A percentile compares a stretch with the other conserved stretches of the same genome.
These are phyloP conservation scores for Nysson spinosus DNA, from an alignment of 2,888 invertebrate species.

Conservation along the genomic window DNA sequence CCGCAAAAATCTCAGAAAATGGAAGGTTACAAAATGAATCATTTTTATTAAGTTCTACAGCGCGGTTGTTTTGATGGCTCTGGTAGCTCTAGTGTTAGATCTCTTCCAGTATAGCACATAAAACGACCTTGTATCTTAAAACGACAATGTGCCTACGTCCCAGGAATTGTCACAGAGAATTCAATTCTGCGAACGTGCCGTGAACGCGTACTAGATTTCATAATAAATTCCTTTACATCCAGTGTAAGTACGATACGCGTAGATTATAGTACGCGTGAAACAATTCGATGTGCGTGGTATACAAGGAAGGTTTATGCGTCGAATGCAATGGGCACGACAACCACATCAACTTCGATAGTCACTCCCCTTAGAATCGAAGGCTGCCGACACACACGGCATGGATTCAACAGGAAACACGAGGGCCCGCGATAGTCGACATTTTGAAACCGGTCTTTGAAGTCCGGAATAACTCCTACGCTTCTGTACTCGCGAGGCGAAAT, in stretches of 20 bases:
- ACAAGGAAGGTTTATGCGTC: slow-evolving; percentile 32
- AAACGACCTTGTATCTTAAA: no score
- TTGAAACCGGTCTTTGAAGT: slow-evolving; percentile 58
- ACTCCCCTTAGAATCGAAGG: slow-evolving; percentile 13
- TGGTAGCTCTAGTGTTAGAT: no score
- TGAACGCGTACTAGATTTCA: no score
- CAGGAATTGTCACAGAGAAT: no score
- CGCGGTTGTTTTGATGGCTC: no score
- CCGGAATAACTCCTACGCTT: slow-evolving; percentile 55
- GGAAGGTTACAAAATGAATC: no score
- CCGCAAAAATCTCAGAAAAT: no score
- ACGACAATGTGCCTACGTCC: no score
- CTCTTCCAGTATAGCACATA: no score
- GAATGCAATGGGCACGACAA: slow-evolving; percentile 29
- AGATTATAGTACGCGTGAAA: slow-evolving; percentile 28
- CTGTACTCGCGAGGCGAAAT: slow-evolving; percentile 36
- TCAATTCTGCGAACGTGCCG: no score
- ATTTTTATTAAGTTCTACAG: no score
- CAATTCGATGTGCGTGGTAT: slow-evolving; percentile 13
- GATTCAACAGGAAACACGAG: slow-evolving; percentile 31
- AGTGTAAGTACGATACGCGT: slow-evolving; percentile 1
- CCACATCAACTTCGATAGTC: slow-evolving; percentile 30
- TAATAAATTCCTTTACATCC: background rate
- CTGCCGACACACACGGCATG: slow-evolving; percentile 21
- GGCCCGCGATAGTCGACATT: slow-evolving; percentile 47